Evolutionary conservation across 2,113 vertebrate species (phyloP).

Genomic region (Crotalus helleri): DNA sequence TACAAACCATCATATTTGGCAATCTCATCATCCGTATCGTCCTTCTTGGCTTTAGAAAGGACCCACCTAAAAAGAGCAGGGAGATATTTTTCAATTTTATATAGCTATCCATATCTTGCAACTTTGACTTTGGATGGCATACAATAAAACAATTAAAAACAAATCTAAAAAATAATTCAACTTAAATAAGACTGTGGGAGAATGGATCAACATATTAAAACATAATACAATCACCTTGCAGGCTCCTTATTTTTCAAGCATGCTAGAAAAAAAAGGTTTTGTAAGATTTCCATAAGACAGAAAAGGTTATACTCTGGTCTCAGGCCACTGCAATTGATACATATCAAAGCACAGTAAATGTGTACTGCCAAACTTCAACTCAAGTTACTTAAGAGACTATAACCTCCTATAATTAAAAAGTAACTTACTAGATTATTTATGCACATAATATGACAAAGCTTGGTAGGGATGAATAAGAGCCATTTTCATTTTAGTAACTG

Average conservation of each 20-base stretch:
- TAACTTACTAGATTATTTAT: not conserved
- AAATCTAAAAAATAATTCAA: not conserved
- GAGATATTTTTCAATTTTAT: not conserved
- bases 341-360: not conserved
- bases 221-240: not conserved
- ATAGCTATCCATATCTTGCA: not conserved
- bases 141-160: not conserved
- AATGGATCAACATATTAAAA: not conserved
- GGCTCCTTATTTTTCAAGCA: not conserved
- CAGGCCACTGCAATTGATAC: not conserved
- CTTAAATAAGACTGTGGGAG: not conserved
- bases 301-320: not conserved
- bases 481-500: not conserved
- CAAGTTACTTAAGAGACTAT: not conserved
- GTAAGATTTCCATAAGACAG: not conserved
- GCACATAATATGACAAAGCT: not conserved
- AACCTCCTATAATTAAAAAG: not conserved
- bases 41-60: slow-evolving; percentile 93
- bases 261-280: not conserved
- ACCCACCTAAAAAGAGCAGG: slow-evolving; percentile 82
- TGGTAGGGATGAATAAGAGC: not conserved
- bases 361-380: not conserved
- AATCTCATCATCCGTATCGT: slow-evolving; percentile 92
- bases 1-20: slow-evolving; percentile 94
- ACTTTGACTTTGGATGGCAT: not conserved